Evolutionary conservation across 2,113 vertebrate genomes (phyloP).

Genomic region (Genyomyrus donnyi): DNA sequence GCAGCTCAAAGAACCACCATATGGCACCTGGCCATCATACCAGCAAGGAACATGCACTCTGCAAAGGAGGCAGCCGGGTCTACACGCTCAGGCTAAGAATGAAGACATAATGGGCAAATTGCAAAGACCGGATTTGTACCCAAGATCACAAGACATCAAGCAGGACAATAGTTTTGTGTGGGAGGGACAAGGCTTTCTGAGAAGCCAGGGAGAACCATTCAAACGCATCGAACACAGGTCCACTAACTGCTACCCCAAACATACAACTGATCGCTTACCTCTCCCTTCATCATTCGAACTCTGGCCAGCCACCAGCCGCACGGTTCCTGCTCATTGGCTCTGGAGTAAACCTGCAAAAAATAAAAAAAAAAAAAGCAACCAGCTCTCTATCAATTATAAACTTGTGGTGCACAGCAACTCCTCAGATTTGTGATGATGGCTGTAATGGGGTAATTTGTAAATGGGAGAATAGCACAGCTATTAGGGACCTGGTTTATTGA

Average conservation of each 20-base stretch:
- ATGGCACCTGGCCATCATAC: neutral
- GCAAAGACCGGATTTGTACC: neutral
- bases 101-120: neutral
- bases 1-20: neutral
- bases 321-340: conserved; percentile 83
- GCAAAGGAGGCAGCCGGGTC: neutral
- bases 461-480: neutral
- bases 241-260: neutral
- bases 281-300: conserved; percentile 89
- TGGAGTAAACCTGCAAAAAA: conserved; percentile 72
- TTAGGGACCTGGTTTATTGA: neutral
- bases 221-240: neutral
- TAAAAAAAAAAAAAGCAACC: neutral
- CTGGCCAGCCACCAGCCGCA: conserved; percentile 88
- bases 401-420: neutral
- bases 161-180: neutral
- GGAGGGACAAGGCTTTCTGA: neutral
- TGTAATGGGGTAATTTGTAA: neutral
- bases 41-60: neutral
- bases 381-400: neutral
- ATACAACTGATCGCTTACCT: conserved; percentile 58
- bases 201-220: neutral
- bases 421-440: neutral
- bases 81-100: neutral
- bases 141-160: neutral